These are phyloP conservation scores for Meloidogyne floridensis DNA, from an alignment of 1,140 invertebrate genomes.

Conservation along the genomic window DNA sequence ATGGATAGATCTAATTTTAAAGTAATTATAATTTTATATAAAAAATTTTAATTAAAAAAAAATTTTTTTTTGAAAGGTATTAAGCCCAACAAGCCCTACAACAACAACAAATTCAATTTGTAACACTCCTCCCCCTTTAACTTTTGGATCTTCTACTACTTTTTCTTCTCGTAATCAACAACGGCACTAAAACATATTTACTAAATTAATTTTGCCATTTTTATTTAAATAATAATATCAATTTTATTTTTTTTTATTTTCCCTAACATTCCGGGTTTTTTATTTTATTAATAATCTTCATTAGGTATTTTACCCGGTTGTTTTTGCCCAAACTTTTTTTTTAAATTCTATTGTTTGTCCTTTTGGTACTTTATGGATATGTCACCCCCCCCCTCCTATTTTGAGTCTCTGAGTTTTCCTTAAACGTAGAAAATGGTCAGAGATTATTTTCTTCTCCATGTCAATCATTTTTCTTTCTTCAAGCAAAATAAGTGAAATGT, in stretches of 20 bases:
- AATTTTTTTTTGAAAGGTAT: not conserved
- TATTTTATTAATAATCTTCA: too few species aligned
- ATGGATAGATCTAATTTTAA: slow-evolving; percentile 38
- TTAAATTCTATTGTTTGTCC: too few species aligned
- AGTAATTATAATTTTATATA: slow-evolving; percentile 5
- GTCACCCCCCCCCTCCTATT: too few species aligned
- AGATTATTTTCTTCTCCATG: too few species aligned
- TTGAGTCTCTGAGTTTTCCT: too few species aligned
- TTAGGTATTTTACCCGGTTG: too few species aligned
- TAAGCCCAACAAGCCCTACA: slow-evolving; percentile 1
- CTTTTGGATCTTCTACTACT: not conserved
- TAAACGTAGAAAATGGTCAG: too few species aligned
- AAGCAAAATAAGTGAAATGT: too few species aligned
- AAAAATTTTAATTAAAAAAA: too few species aligned
- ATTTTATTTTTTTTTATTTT: not conserved
- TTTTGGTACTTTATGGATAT: too few species aligned
- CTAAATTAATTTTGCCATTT: not conserved
- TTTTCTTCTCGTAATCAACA: not conserved
- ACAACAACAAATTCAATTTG: slow-evolving; percentile 20
- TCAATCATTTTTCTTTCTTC: too few species aligned
- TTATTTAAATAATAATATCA: not conserved
- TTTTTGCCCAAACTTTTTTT: too few species aligned
- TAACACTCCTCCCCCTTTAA: slow-evolving; percentile 13
- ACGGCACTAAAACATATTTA: not conserved
- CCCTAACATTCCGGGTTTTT: not conserved